Evolutionary conservation across 1,140 invertebrate genomes (phyloP).

Genomic region (Sminthurides bifidus): DNA sequence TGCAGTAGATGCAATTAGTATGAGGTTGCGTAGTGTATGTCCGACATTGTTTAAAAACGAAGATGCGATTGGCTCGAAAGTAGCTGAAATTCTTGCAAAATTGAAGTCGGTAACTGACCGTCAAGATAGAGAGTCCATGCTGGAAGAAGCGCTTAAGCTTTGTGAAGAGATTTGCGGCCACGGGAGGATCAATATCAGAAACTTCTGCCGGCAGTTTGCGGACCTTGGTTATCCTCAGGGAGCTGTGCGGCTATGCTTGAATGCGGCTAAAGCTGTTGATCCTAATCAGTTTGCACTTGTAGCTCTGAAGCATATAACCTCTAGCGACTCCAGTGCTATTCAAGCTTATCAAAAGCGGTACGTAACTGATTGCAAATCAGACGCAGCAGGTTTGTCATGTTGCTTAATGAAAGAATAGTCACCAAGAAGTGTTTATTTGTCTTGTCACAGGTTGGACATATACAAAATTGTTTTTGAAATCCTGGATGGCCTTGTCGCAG

Average conservation of each 20-base stretch:
- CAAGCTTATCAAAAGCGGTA: conserved; percentile 54
- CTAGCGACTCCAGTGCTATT: conserved; percentile 13
- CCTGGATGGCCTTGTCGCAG: conserved; percentile 12
- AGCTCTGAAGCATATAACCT: conserved; percentile 7
- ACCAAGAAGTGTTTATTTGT: neutral
- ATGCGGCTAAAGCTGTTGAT: conserved; percentile 22
- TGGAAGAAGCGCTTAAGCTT: conserved; percentile 57
- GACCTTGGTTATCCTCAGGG: conserved; percentile 28
- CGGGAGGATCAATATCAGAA: conserved; percentile 20
- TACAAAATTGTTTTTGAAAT: conserved; percentile 30
- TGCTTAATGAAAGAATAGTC: too few relatives aligned
- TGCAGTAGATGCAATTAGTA: conserved; percentile 79
- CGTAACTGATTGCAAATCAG: neutral
- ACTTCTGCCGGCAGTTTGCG: conserved; percentile 24
- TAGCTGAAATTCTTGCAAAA: conserved; percentile 66
- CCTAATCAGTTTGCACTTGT: conserved; percentile 22
- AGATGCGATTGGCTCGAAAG: conserved; percentile 88
- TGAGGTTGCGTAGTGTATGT: conserved; percentile 76
- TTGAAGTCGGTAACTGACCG: conserved; percentile 55
- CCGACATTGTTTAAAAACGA: conserved; percentile 87
- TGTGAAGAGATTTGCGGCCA: conserved; percentile 27
- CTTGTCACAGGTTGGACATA: conserved; percentile 16
- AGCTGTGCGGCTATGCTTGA: conserved; percentile 21
- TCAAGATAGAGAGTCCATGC: conserved; percentile 56
- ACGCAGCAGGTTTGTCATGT: too few relatives aligned